These are phyloP conservation scores for Lycodopsis pacificus DNA, from an alignment of 2,797 vertebrate species.

Conservation along the genomic window DNA sequence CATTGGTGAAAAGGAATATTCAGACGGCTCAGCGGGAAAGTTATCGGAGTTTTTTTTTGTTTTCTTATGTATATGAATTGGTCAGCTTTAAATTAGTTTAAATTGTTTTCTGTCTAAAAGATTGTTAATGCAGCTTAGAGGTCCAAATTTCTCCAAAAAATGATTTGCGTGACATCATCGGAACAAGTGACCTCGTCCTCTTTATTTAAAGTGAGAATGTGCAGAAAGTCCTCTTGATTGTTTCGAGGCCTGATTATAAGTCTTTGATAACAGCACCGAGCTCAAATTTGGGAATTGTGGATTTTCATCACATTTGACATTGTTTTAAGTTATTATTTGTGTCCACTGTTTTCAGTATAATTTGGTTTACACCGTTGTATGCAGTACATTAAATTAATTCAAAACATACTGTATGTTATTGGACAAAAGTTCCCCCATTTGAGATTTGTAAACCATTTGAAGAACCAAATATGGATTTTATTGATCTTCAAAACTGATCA, in stretches of 20 bases:
- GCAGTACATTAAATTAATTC: constrained; percentile 65
- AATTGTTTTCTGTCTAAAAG: constrained; percentile 47
- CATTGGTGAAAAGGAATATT: constrained; percentile 52
- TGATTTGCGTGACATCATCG: constrained; percentile 41
- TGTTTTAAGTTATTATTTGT: constrained; percentile 83
- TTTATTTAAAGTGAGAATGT: constrained; percentile 73
- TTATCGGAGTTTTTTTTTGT: constrained; percentile 14
- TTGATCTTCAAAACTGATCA: constrained; percentile 49
- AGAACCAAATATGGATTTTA: constrained; percentile 56
- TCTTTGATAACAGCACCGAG: constrained; percentile 62
- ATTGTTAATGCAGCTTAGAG: constrained; percentile 63
- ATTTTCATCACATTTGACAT: constrained; percentile 75
- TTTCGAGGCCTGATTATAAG: constrained; percentile 45
- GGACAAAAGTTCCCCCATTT: constrained; percentile 29
- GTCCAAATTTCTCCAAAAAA: constrained; percentile 59
- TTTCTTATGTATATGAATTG: constrained; percentile 11
- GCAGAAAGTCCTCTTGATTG: constrained; percentile 52
- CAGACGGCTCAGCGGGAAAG: constrained; percentile 33
- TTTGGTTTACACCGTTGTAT: constrained; percentile 75
- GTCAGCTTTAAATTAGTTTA: constrained; percentile 47
- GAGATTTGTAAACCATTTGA: constrained; percentile 44
- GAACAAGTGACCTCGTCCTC: constrained; percentile 50
- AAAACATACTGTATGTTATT: constrained; percentile 50
- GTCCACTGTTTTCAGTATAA: constrained; percentile 64
- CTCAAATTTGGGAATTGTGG: constrained; percentile 53